Conservation (phyloP, 2,888 invertebrate genomes). For the Pediacus dermestoides region DNA sequence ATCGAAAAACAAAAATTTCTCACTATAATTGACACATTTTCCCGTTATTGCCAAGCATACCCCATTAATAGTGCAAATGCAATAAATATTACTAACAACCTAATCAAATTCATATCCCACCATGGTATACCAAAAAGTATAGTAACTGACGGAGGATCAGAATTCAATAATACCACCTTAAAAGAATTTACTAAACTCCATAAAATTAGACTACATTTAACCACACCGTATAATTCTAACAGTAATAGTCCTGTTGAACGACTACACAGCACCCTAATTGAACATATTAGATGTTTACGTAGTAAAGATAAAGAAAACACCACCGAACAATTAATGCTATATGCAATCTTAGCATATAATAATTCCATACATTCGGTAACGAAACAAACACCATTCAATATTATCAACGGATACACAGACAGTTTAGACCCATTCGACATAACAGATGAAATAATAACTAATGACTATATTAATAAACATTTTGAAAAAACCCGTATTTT, state of each 20-base stretch:
- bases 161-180: conserved; percentile 16
- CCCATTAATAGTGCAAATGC: not conserved
- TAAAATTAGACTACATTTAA: conserved; percentile 16
- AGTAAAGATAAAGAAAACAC: conserved; percentile 7
- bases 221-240: conserved; percentile 16
- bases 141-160: conserved; percentile 10
- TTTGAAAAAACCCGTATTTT: conserved; percentile 14
- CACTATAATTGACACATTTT: conserved; percentile 9
- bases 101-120: conserved; percentile 11
- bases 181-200: conserved; percentile 18
- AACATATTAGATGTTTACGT: conserved; percentile 9
- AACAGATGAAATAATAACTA: conserved; percentile 15
- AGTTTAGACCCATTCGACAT: conserved; percentile 21
- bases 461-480: conserved; percentile 16
- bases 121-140: conserved; percentile 10
- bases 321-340: conserved; percentile 14
- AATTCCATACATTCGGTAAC: conserved; percentile 17
- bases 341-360: conserved; percentile 21
- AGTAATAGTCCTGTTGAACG: conserved; percentile 17
- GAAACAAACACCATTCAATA: conserved; percentile 15
- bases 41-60: conserved; percentile 10
- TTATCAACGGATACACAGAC: no score
- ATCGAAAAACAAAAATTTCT: conserved; percentile 3
- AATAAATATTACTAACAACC: conserved; percentile 5
- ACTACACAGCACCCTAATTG: conserved; percentile 13